phyloP scores from a whole-genome alignment of 2,888 invertebrate species.

The Drosophila mercatorum region DNA sequence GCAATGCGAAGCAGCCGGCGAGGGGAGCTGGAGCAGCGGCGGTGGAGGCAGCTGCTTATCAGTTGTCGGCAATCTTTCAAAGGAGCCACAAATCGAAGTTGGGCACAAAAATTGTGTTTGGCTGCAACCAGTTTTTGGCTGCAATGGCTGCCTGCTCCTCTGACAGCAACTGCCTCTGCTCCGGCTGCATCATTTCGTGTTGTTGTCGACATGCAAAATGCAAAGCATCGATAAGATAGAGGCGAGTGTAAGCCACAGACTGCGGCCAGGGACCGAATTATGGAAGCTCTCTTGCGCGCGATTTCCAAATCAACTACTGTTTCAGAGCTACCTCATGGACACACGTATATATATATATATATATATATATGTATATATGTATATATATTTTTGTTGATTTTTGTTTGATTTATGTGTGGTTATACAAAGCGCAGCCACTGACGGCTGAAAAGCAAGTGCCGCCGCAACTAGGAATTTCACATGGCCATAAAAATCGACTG shows the following conservation, averaged over 20 bases:
- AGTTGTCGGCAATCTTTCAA: conserved; percentile 84
- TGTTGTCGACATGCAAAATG: conserved; percentile 77
- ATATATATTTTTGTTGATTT: background rate
- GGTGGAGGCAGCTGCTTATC: conserved; percentile 77
- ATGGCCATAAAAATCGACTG: conserved; percentile 70
- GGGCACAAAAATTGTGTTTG: conserved; percentile 32
- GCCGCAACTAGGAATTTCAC: conserved; percentile 79
- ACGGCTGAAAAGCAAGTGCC: conserved; percentile 72
- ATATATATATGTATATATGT: background rate
- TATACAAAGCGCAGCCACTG: conserved; percentile 70
- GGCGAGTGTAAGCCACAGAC: conserved; percentile 24
- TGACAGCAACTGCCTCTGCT: conserved; percentile 39
- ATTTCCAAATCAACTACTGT: conserved; percentile 81
- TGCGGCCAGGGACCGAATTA: conserved; percentile 57
- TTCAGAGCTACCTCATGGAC: conserved; percentile 37
- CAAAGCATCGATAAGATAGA: conserved; percentile 80
- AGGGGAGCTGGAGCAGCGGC: background rate
- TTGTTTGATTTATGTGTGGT: conserved; percentile 73
- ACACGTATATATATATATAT: background rate
- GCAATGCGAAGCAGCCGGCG: conserved; percentile 29
- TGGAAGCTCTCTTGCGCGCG: conserved; percentile 81
- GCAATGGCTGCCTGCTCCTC: conserved; percentile 63
- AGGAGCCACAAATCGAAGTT: conserved; percentile 68
- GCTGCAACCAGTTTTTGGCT: conserved; percentile 59
- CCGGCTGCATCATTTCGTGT: conserved; percentile 44